Evolutionary conservation across 2,797 vertebrate genomes (phyloP).

Genomic region (Crocodylus rhombifer): DNA sequence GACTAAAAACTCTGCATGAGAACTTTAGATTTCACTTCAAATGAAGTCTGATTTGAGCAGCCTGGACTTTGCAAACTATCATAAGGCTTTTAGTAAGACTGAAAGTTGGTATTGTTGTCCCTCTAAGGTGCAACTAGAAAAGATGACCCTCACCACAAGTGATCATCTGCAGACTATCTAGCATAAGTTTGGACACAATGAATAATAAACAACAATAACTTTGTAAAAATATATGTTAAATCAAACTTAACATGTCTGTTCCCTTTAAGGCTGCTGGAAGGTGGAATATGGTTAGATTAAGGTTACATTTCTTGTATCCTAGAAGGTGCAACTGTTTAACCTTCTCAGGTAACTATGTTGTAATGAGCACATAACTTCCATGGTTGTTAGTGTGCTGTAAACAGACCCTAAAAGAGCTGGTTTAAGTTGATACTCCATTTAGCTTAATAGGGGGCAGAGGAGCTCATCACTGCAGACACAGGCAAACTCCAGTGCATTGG

Average conservation of each 20-base stretch:
- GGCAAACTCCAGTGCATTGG: background rate
- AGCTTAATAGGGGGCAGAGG: background rate
- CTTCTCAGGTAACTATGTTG: background rate
- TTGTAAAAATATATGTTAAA: background rate
- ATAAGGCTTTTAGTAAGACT: background rate
- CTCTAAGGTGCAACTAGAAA: background rate
- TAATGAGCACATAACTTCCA: background rate
- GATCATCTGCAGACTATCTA: background rate
- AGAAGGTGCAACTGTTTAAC: background rate
- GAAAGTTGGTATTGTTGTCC: background rate
- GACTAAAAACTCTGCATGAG: background rate
- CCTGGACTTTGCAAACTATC: background rate
- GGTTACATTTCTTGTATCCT: background rate
- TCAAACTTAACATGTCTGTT: background rate
- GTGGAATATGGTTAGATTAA: background rate
- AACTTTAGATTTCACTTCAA: background rate
- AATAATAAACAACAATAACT: background rate
- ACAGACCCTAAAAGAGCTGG: accelerated
- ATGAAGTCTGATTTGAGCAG: background rate
- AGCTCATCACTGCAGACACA: background rate
- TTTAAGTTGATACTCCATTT: background rate
- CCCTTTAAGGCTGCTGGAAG: background rate
- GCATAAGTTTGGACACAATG: background rate
- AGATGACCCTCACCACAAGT: background rate
- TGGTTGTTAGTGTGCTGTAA: background rate